Base-by-base conservation (phyloP, 2,113 vertebrate genomes). In the Coryphaenoides rupestris region DNA sequence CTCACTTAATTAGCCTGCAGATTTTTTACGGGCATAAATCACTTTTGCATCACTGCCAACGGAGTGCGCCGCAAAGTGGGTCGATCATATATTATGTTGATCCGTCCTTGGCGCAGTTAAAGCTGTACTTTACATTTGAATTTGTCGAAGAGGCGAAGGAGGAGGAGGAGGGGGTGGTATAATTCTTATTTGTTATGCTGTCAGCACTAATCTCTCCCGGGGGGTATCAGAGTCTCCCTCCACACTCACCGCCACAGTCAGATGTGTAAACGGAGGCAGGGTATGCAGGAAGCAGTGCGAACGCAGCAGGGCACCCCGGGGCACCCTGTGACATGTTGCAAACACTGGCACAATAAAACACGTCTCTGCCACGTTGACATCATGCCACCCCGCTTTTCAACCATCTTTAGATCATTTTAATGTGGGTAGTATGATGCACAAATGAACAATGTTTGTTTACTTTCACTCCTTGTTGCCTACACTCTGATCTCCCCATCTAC, bases 1-100 rank as follows among this genome's bases (percentile, higher is more conserved):
- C 79, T 81, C 80, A 84, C 80, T 89, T 85, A 85, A 87, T 89
- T 87, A 89, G 84, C 87, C 75, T 71, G 78, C 81, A 83, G 70
- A 80, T 84, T 81, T n/a, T 87, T 84, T 84, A 86, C 68, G 73
- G 81, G 75, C 77, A 83, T 83, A 86, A 84, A 84, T 81, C 65
- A 73, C 77, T 84, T 88, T 84, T 82, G 78, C 82, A 77, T 84
- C 78, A 76, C 72, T 84, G 83, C 79, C 84, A 89, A 47, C 66
- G 19, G 69, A 80, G 76, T 57, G 68, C 75, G 62, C 68, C 23
- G 80, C 82, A 83, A 86, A 89, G 85, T 87, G 87, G 87, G 87
- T 85, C 82, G 85, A 83, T 87, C 78, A 76, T 87, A 84, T 87
- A 85, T 87, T 81, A 81, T 71, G 84, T 67, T 83, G 85, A 87